Percentiles rank a stretch among this genome's conserved stretches.
Evolutionary conservation across 2,113 vertebrate genomes (phyloP).

Genomic region (Apaloderma vittatum): DNA sequence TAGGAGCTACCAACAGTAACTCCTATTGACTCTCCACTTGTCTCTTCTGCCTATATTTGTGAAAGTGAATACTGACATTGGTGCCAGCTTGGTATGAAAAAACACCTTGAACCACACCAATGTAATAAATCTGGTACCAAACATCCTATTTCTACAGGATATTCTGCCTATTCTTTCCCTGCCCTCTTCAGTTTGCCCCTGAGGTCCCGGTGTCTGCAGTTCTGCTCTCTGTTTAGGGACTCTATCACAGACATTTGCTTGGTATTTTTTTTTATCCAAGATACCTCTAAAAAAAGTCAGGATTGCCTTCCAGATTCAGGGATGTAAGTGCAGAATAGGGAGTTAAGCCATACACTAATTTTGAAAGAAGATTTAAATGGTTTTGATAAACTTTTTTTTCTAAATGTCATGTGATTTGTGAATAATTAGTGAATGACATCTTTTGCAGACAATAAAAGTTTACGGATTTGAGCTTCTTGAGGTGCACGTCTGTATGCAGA

Average conservation of each 20-base stretch:
- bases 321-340: background rate
- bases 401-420: background rate
- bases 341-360: background rate
- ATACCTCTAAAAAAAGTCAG: background rate
- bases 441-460: background rate
- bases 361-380: background rate
- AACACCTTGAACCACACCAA: background rate
- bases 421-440: background rate
- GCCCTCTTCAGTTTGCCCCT: background rate
- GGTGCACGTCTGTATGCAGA: background rate
- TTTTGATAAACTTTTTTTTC: background rate
- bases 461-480: background rate
- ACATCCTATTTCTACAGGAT: background rate
- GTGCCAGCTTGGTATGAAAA: background rate
- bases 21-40: background rate
- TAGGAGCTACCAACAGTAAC: background rate
- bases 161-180: background rate
- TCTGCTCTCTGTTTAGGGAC: background rate
- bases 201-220: background rate
- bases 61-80: background rate
- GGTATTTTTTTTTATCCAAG: background rate
- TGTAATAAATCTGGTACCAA: background rate
- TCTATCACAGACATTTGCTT: background rate
- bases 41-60: background rate
- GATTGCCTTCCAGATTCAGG: background rate